These are phyloP conservation scores for Umimayanthus kanabou DNA, from an alignment of 92 coral and sea anemone genomes.

Conservation along the genomic window DNA sequence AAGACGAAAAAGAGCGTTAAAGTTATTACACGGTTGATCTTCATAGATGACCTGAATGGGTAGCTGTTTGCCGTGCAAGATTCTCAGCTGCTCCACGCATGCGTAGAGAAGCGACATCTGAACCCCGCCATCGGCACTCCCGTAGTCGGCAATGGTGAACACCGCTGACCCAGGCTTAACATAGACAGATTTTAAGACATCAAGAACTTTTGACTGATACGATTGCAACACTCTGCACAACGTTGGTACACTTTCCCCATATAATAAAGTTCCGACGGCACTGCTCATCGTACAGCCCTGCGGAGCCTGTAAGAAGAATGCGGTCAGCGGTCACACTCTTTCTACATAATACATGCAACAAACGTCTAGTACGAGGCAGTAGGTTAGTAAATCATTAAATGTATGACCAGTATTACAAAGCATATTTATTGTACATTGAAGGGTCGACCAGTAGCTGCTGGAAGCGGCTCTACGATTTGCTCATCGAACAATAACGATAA, in stretches of 20 bases:
- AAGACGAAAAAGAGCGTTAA: slow-evolving; percentile 68
- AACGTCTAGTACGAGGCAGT: too few relatives aligned
- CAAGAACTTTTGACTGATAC: slow-evolving; percentile 26
- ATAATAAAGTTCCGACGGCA: not conserved
- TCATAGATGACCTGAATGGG: slow-evolving; percentile 70
- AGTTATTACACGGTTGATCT: slow-evolving; percentile 80
- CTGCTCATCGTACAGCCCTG: not conserved
- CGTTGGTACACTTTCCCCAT: not conserved
- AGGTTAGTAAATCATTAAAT: too few relatives aligned
- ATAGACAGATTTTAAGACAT: slow-evolving; percentile 37
- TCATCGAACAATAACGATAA: too few relatives aligned
- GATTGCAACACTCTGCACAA: not conserved
- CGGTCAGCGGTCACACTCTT: too few relatives aligned
- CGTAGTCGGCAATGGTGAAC: slow-evolving; percentile 74
- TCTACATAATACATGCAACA: too few relatives aligned
- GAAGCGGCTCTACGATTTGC: too few relatives aligned
- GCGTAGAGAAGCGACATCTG: slow-evolving; percentile 74
- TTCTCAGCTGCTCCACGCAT: slow-evolving; percentile 70
- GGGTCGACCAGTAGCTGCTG: too few relatives aligned
- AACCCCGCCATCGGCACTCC: slow-evolving; percentile 73
- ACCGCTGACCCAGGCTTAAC: slow-evolving; percentile 33
- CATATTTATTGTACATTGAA: too few relatives aligned
- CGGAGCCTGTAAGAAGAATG: too few relatives aligned
- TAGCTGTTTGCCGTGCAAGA: slow-evolving; percentile 56
- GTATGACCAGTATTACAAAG: too few relatives aligned